phyloP scores from a whole-genome alignment of 2,113 vertebrate genomes.

The Thunnus thynnus region DNA sequence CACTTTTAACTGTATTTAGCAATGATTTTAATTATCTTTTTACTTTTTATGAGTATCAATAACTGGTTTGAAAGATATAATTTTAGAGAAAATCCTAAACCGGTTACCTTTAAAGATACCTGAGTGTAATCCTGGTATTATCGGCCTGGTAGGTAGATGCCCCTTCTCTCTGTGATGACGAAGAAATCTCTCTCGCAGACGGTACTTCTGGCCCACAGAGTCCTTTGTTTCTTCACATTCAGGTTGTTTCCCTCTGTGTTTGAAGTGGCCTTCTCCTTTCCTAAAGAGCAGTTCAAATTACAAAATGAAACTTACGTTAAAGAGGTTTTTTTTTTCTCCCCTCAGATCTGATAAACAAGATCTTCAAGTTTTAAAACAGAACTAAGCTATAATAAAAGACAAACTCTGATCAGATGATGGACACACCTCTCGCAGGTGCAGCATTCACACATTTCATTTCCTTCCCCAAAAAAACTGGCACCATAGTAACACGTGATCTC shows the following conservation, averaged over 20 bases:
- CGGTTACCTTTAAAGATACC: constrained; percentile 74
- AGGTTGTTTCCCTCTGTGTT: constrained; percentile 76
- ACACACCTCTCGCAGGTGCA: constrained; percentile 93
- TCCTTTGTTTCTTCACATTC: constrained; percentile 80
- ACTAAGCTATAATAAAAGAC: background rate
- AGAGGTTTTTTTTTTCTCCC: too few relatives aligned
- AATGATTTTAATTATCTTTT: background rate
- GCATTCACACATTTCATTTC: constrained; percentile 95
- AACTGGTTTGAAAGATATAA: background rate
- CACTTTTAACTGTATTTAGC: too few relatives aligned
- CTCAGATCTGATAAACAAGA: too few relatives aligned
- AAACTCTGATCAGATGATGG: background rate
- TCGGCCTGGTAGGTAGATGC: constrained; percentile 65
- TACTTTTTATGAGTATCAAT: too few relatives aligned
- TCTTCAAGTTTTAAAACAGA: background rate
- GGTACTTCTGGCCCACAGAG: constrained; percentile 86
- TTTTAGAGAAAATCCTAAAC: background rate
- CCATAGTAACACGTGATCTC: constrained; percentile 97
- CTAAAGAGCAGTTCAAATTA: constrained; percentile 66
- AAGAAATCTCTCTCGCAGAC: constrained; percentile 89
- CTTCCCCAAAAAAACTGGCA: constrained; percentile 94
- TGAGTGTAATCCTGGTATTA: constrained; percentile 72
- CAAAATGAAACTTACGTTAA: background rate
- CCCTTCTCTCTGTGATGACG: constrained; percentile 86
- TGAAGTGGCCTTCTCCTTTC: constrained; percentile 91